These are phyloP conservation scores for Sceloporus tristichus DNA, from an alignment of 2,113 vertebrate genomes.

Conservation along the genomic window DNA sequence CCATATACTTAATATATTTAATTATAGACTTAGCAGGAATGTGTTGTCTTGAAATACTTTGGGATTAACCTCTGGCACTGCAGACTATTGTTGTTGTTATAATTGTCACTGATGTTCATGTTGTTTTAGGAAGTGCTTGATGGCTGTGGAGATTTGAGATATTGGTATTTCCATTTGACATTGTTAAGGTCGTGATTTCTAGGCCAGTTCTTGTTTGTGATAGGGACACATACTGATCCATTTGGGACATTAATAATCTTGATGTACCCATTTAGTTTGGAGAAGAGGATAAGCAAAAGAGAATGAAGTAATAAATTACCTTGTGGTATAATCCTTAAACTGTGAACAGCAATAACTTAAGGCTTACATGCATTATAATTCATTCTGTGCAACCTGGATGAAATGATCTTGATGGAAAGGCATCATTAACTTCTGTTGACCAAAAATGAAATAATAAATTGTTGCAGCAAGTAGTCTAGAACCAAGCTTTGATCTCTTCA, in stretches of 20 bases:
- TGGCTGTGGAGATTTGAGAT: conserved; percentile 55
- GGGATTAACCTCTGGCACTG: conserved; percentile 56
- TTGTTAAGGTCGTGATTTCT: conserved; percentile 40
- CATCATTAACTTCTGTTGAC: conserved; percentile 36
- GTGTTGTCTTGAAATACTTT: conserved; percentile 48
- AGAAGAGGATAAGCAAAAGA: conserved; percentile 37
- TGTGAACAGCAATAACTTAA: conserved; percentile 42
- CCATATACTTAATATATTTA: too few relatives aligned
- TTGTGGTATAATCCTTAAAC: conserved; percentile 32
- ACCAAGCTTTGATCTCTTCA: neutral
- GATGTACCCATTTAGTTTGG: neutral
- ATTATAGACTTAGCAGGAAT: too few relatives aligned
- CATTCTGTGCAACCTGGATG: conserved; percentile 20
- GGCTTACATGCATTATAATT: conserved; percentile 32
- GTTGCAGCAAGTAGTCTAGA: neutral
- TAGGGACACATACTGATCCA: conserved; percentile 35
- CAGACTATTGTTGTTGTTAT: conserved; percentile 10
- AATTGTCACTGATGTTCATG: conserved; percentile 10
- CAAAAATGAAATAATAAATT: conserved; percentile 14
- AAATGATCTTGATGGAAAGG: conserved; percentile 27
- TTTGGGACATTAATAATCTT: conserved; percentile 42
- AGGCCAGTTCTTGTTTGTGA: neutral
- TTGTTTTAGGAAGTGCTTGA: conserved; percentile 57
- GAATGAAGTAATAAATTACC: conserved; percentile 47
- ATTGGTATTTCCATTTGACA: conserved; percentile 50